These are phyloP conservation scores for Geococcyx californianus DNA, from an alignment of 2,113 vertebrate species.

Conservation along the genomic window DNA sequence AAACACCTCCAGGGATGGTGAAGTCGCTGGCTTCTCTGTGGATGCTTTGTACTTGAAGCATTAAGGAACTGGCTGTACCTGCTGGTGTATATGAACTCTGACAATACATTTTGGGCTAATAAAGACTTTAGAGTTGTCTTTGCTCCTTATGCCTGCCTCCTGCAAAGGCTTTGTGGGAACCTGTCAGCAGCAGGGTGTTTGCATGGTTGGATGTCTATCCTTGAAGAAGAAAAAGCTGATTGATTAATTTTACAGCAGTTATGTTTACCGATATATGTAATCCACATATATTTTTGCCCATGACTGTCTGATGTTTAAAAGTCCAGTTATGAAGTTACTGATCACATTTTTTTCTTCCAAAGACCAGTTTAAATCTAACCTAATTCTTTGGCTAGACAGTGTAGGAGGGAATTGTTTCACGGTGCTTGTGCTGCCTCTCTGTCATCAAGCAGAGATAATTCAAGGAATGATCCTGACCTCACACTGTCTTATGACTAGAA, in stretches of 20 bases:
- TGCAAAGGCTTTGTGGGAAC: not conserved
- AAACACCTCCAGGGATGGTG: too few relatives aligned
- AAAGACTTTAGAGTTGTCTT: not conserved
- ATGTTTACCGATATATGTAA: not conserved
- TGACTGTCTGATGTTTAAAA: not conserved
- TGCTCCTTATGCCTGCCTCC: not conserved
- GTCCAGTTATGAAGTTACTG: not conserved
- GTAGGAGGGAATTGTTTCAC: conserved; percentile 6
- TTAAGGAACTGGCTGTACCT: not conserved
- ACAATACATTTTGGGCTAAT: not conserved
- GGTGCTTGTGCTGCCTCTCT: not conserved
- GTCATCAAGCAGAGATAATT: conserved; percentile 6
- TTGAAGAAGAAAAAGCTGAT: not conserved
- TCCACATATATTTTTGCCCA: not conserved
- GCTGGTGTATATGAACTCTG: fast-evolving
- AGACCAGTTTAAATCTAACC: conserved; percentile 11
- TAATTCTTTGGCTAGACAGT: conserved; percentile 40
- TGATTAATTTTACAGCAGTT: not conserved
- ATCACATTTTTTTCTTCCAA: not conserved
- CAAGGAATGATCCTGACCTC: conserved; percentile 15
- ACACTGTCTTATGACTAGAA: not conserved
- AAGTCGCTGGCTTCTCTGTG: not conserved
- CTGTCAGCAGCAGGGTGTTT: not conserved
- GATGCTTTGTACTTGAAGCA: fast-evolving
- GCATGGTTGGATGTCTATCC: not conserved